Base-by-base conservation (phyloP, 2,888 invertebrate genomes). In the Pristionchus fissidentatus region DNA sequence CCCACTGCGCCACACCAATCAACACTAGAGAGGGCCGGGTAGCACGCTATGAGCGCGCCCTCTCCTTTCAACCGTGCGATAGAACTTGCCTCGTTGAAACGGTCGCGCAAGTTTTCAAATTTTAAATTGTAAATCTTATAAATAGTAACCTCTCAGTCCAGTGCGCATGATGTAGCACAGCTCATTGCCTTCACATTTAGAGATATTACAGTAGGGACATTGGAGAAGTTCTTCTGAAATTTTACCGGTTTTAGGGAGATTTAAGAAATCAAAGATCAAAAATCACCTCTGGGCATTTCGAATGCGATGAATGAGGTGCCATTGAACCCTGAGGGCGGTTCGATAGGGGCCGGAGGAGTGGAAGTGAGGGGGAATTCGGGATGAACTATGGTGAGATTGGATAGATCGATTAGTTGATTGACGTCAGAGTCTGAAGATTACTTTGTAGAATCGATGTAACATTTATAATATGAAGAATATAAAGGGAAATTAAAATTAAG, bases 201-300 rank as follows among this genome's bases (percentile, higher is more conserved):
- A 35, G n/a, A 78, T 19, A 52, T 78, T 41, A 38, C 78, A 78
- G 78, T 78, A 78, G 52, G 78, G 78, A 78, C 78, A 78, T 10
- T 78, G 43, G 22, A 46, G 75, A 46, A 49, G 75, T 26, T 10
- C 75, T 19, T 75, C 75, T 75, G 75, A 75, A 66, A 32, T 19
- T 8, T 57, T 4, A 3, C n/a, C n/a, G n/a, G 10, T 3, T 29
- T 3, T 57, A 1, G 26, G 15, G 10, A 26, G 8, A 22, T 26
- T 10, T 46, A 43, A 73, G n/a, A 66, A 35, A 41, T 43, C 43
- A 75, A 75, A 75, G 75, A 75, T 46, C 75, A 75, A 75, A 75
- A 46, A 75, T 75, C 46, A 75, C 75, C 75, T 75, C 13, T 19
- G 26, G 75, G 75, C 75, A 75, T 75, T n/a, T 75, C 75, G 41